Conservation (phyloP, 2,888 invertebrate genomes). For the Eilema griseolum region DNA sequence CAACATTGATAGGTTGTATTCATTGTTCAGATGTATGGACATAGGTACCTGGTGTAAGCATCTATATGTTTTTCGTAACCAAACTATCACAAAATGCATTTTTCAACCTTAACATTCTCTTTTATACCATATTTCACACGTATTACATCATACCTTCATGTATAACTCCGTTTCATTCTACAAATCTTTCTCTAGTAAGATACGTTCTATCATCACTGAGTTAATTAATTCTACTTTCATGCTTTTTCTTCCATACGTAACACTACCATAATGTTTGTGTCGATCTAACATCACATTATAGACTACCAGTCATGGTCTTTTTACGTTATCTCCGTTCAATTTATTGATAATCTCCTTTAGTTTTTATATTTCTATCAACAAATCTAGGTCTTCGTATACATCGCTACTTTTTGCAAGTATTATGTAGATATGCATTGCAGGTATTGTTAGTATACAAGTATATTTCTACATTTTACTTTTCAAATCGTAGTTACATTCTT, state of each 20-base stretch:
- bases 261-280: neutral
- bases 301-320: neutral
- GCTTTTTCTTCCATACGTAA: neutral
- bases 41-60: neutral
- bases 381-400: neutral
- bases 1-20: too few species aligned
- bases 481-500: neutral
- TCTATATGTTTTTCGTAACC: neutral
- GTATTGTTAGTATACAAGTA: neutral
- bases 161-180: neutral
- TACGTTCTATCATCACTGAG: neutral
- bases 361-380: neutral
- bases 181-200: neutral
- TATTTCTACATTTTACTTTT: neutral
- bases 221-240: slow-evolving; percentile 2
- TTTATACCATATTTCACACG: neutral
- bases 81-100: neutral
- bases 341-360: neutral
- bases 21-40: too few species aligned
- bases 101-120: neutral
- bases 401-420: neutral
- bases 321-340: neutral
- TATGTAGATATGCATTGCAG: neutral
- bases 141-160: neutral
- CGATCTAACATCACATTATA: neutral